Conservation (phyloP, 2,888 invertebrate species). For the Strigamia transsilvanica region DNA sequence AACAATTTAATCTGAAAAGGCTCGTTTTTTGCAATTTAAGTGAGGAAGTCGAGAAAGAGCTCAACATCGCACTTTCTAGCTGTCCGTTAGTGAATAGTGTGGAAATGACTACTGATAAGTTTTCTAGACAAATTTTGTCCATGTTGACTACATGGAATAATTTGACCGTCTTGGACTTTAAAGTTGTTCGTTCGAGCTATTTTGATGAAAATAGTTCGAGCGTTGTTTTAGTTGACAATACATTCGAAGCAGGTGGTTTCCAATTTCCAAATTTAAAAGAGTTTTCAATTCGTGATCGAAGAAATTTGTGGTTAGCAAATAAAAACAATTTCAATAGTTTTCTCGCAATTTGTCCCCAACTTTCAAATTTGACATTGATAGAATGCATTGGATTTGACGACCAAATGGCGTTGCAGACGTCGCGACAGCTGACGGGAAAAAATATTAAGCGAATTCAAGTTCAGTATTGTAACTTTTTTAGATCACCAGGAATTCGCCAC, state of each 20-base stretch:
- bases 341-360: background rate
- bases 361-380: background rate
- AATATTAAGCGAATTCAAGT: background rate
- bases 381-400: conserved; percentile 33
- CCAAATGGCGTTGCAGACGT: background rate
- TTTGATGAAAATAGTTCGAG: background rate
- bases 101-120: background rate
- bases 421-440: background rate
- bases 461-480: background rate
- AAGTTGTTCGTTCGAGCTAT: background rate
- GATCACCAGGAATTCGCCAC: background rate
- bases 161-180: background rate
- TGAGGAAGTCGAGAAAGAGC: background rate
- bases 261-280: background rate
- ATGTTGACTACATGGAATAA: background rate
- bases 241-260: background rate
- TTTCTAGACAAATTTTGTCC: background rate
- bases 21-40: background rate
- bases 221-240: background rate
- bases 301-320: background rate
- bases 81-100: background rate
- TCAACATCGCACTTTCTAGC: background rate
- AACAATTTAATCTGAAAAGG: background rate
- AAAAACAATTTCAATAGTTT: background rate
- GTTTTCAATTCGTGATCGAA: background rate